A percentile compares a stretch with the other conserved stretches of the same genome.
These are phyloP conservation scores for Myotis pilosus DNA, from an alignment of 2,797 vertebrate species.

Conservation along the genomic window DNA sequence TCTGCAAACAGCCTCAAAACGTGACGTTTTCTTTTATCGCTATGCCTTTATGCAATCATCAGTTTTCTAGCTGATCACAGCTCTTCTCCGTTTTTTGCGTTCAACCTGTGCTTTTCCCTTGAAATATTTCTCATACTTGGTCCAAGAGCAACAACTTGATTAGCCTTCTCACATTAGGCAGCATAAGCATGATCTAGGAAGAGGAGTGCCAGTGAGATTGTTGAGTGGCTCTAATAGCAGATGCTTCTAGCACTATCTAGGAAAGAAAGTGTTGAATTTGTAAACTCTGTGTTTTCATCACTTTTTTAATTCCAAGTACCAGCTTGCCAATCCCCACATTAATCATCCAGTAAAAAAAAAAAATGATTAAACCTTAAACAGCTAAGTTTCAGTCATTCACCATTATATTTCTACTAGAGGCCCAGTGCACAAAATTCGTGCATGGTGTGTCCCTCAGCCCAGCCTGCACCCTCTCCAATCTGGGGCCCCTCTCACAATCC, in stretches of 20 bases:
- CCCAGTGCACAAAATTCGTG: too few species aligned
- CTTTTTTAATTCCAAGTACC: constrained; percentile 1
- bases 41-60: background rate
- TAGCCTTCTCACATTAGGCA: background rate
- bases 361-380: background rate
- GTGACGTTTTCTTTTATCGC: background rate
- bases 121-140: background rate
- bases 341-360: constrained; percentile 31
- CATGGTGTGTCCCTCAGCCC: too few species aligned
- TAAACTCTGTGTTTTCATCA: background rate
- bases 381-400: background rate
- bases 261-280: background rate
- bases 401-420: background rate
- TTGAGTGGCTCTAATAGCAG: background rate
- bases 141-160: background rate
- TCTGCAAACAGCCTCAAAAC: background rate
- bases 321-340: background rate
- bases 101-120: background rate
- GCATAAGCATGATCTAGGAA: background rate
- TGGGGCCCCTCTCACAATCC: too few species aligned
- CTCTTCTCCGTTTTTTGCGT: background rate
- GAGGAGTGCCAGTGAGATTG: background rate
- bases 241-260: background rate
- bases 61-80: background rate
- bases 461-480: too few species aligned